These are phyloP conservation scores for Avahi laniger DNA, from an alignment of 2,797 vertebrate species.

Conservation along the genomic window DNA sequence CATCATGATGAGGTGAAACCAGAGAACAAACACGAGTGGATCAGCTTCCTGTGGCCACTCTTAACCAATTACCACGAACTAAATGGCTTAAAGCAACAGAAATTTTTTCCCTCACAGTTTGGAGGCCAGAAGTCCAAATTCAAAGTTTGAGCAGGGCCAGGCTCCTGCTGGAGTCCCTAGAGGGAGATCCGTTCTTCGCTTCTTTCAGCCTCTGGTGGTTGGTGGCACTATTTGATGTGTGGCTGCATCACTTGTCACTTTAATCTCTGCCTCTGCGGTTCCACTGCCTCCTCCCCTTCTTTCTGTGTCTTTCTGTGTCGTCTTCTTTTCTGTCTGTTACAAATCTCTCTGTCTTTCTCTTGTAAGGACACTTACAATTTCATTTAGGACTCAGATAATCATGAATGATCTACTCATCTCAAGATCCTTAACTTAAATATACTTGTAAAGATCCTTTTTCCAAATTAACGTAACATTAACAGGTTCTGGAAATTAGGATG, in stretches of 20 bases:
- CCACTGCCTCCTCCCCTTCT: not conserved
- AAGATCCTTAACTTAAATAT: not conserved
- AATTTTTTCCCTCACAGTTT: not conserved
- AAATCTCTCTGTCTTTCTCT: not conserved
- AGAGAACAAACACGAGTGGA: not conserved
- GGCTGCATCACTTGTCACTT: not conserved
- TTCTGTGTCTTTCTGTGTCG: not conserved
- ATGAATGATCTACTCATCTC: not conserved
- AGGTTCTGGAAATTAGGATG: not conserved
- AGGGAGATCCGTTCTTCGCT: not conserved
- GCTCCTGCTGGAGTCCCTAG: not conserved
- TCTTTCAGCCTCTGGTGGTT: not conserved
- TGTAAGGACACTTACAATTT: not conserved
- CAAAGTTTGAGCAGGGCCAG: not conserved
- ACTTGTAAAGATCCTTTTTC: not conserved
- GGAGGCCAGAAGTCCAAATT: not conserved
- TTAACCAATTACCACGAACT: slow-evolving; percentile 15
- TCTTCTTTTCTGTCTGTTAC: not conserved
- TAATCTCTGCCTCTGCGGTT: not conserved
- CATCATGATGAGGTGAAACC: not conserved
- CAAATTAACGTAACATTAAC: not conserved
- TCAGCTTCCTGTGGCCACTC: not conserved
- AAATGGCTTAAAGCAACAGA: not conserved
- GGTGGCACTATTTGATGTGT: not conserved
- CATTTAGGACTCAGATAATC: not conserved